These are phyloP conservation scores for Andricus curvator DNA, from an alignment of 2,888 invertebrate genomes.

Conservation along the genomic window DNA sequence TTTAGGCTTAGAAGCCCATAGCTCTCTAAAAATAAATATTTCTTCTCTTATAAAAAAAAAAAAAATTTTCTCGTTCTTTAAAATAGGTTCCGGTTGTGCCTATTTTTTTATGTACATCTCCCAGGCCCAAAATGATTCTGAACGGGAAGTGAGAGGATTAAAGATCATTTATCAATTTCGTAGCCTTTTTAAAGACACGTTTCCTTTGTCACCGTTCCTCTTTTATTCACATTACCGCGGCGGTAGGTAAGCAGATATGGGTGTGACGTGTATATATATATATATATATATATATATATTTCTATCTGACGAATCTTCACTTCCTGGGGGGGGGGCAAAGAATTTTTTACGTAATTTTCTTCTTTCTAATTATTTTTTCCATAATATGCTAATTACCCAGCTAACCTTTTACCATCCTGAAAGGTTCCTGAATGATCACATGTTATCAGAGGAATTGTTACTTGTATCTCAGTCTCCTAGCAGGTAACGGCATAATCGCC, in stretches of 20 bases:
- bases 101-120: constrained; percentile 23
- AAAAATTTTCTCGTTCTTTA: background rate
- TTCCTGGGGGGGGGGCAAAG: too few species aligned
- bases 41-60: background rate
- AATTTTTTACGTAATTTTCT: too few species aligned
- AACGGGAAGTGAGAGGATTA: constrained; percentile 52
- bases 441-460: too few species aligned
- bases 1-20: background rate
- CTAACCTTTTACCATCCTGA: too few species aligned
- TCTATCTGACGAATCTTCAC: accelerated
- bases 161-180: constrained; percentile 71
- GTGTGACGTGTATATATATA: constrained; percentile 45
- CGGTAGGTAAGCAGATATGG: constrained; percentile 71
- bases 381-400: too few species aligned
- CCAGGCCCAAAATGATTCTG: constrained; percentile 48
- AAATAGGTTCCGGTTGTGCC: constrained; percentile 2
- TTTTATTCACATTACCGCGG: constrained; percentile 67
- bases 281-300: constrained; percentile 34
- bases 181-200: constrained; percentile 57
- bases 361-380: too few species aligned
- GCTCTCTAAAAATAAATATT: background rate
- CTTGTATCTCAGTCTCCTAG: too few species aligned
- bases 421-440: too few species aligned
- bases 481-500: too few species aligned
- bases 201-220: constrained; percentile 71